Evolutionary conservation across 2,888 invertebrate species (phyloP), one percentile per base, ranked within the genome.

Genomic region (Trissolcus japonicus): DNA sequence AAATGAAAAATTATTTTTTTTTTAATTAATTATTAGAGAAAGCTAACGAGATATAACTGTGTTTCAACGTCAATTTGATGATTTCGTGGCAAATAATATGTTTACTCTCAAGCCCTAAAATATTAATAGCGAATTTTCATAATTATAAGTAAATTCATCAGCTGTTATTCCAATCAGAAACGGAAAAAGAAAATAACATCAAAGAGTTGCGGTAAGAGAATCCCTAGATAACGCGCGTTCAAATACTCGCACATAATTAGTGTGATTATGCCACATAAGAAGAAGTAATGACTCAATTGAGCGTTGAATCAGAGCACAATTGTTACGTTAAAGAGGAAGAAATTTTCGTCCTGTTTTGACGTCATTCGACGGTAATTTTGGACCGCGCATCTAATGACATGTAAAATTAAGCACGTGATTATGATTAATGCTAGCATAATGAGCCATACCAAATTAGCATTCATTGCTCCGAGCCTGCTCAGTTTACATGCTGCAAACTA

Each of bases 301-400:
- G 35, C 35, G 46, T 14, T 46, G 46, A 16, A 46, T 56, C n/a
- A 14, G 40, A 59, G 55, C 19, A 17, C 68, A 61, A 60, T 53
- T 53, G 68, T 68, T 57, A 61, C 51, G 25, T 61, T 50, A 35
- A 50, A 35, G 53, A 41, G 50, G 46, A 53, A 53, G 50, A 63
- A 46, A 57, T 25, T 71, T 59, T 35, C 9, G 46, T 9, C 16
- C 63, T 46, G 16, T 2, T 16, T 53, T 71, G 71, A 63, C 71
- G 71, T 71, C 71, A 71, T 46, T 62, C 55, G 43, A 53, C 53
- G 53, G 59, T 63, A 59, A 71, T 69, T 68, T 69, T 56, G 69
- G 65, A 21, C 50, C 25, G 57, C 21, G 51, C 51, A 54, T 56
- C 59, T 60, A 54, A 72, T 72, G 59, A 54, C 60, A 65, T 46